Base-by-base conservation (phyloP, 2,797 vertebrate species). In the Falco biarmicus region DNA sequence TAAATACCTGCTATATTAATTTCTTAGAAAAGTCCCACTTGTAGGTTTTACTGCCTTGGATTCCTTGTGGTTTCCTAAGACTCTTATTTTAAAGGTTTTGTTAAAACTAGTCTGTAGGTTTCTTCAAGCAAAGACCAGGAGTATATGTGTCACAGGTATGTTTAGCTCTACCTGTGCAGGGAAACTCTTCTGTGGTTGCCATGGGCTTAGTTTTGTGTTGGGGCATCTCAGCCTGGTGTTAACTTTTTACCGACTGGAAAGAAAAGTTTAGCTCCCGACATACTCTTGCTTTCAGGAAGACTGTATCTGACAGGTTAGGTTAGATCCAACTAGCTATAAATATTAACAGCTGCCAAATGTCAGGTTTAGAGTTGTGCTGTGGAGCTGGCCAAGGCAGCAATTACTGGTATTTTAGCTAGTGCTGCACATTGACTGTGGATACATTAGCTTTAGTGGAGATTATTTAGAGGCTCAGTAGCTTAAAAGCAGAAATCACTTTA, bases 401-500 rank as follows among this genome's bases (percentile, higher is more conserved):
- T 95, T 96, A 94, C 92, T 91, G 92, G 84, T 64, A 77, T 84
- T 96, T 95, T 85, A 94, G 90, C 71, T 89, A 47, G 84, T 75
- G 81, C 78, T 89, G 86, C 84, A 48, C 84, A 54, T 63, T 84
- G 85, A 69, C 89, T 93, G 66, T 92, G 79, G 87, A 60, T 87
- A 84, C 88, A 89, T 97, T 94, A 95, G 68, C 78, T 95, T 92
- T 87, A 85, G 84, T 81, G 76, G 64, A 90, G 93, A 91, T 94
- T 95, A 87, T 91, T 90, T 94, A 95, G 92, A 95, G 88, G 66
- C 89, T 95, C 86, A 83, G 94, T 89, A 85, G 92, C 88, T 95
- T 95, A 95, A 94, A 96, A 96, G 93, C 96, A 90, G 90, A 95
- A 95, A 95, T 94, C 94, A 91, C 85, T 96, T 93, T 93, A 71